A percentile compares a stretch with the other conserved stretches of the same genome.
phyloP scores from a whole-genome alignment of 2,113 vertebrate genomes.

The Charina bottae region DNA sequence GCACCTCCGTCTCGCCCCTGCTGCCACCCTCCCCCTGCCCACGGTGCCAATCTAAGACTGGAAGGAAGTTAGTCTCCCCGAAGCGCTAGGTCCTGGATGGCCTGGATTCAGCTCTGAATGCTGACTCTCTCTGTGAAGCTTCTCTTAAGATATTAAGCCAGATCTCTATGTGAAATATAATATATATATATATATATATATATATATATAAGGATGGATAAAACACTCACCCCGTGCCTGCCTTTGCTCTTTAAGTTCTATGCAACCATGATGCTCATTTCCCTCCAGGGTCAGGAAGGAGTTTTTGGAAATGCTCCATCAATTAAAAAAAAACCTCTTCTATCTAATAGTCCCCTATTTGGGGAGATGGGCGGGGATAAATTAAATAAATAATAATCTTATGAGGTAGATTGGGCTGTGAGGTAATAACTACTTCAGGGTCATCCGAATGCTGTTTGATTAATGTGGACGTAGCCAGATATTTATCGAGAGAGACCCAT shows the following conservation, averaged over 20 bases:
- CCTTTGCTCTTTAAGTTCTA: background rate
- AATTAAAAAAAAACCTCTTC: background rate
- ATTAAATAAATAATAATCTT: too few species aligned
- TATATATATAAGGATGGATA: constrained; percentile 1
- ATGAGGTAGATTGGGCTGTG: background rate
- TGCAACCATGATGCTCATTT: background rate
- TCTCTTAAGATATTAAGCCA: constrained; percentile 35
- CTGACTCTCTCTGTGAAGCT: constrained; percentile 41
- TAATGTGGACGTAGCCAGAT: background rate
- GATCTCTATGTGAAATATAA: constrained; percentile 65
- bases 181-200: constrained; percentile 63
- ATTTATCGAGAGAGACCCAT: background rate
- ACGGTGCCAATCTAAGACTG: background rate
- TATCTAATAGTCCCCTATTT: too few species aligned
- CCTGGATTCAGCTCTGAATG: constrained; percentile 42
- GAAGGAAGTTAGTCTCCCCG: background rate
- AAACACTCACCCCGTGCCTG: background rate
- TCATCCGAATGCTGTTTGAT: background rate
- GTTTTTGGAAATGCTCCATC: background rate
- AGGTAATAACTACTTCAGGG: background rate
- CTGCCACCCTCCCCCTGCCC: background rate
- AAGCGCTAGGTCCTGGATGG: constrained; percentile 10
- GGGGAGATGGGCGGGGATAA: too few species aligned
- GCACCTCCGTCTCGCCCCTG: background rate
- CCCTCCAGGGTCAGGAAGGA: background rate